These are phyloP conservation scores for Trichogramma evanescens DNA, from an alignment of 2,888 invertebrate genomes.

Conservation along the genomic window DNA sequence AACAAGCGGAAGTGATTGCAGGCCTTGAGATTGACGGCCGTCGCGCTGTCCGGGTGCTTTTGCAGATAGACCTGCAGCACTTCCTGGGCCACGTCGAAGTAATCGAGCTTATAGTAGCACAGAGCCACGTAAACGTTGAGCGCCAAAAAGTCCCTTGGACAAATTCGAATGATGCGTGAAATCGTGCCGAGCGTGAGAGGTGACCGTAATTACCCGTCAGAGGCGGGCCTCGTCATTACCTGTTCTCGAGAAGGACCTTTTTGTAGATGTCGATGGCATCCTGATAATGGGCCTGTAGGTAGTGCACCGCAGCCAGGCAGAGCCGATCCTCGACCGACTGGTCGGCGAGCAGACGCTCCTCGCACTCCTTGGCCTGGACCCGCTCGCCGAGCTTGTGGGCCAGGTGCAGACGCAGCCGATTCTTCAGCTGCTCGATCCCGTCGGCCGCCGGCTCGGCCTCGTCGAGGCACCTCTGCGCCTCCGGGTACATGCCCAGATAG, in stretches of 20 bases:
- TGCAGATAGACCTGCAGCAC: slow-evolving; percentile 90
- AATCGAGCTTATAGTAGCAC: slow-evolving; percentile 97
- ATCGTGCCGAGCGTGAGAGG: neutral
- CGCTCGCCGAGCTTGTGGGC: slow-evolving; percentile 75
- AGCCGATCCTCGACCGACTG: slow-evolving; percentile 84
- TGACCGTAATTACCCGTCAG: neutral
- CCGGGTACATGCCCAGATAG: slow-evolving; percentile 79
- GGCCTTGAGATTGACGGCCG: slow-evolving; percentile 88
- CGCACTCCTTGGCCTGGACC: slow-evolving; percentile 14
- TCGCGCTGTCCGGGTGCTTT: slow-evolving; percentile 86
- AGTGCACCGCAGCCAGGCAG: slow-evolving; percentile 92
- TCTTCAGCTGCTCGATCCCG: slow-evolving; percentile 59
- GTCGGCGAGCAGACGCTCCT: slow-evolving; percentile 59
- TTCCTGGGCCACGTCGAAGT: slow-evolving; percentile 96
- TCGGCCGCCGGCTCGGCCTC: slow-evolving; percentile 52
- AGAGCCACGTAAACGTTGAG: slow-evolving; percentile 94
- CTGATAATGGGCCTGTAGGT: slow-evolving; percentile 91
- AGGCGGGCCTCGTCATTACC: slow-evolving; percentile 51
- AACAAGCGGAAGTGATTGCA: slow-evolving; percentile 80
- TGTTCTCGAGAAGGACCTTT: slow-evolving; percentile 80
- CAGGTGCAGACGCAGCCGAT: slow-evolving; percentile 82
- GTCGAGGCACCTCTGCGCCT: slow-evolving; percentile 61
- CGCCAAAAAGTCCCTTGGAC: slow-evolving; percentile 75
- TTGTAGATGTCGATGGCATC: slow-evolving; percentile 99
- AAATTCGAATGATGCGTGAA: neutral